These are phyloP conservation scores for Noctuana brunneofusca DNA, from an alignment of 2,888 invertebrate species.

Conservation along the genomic window DNA sequence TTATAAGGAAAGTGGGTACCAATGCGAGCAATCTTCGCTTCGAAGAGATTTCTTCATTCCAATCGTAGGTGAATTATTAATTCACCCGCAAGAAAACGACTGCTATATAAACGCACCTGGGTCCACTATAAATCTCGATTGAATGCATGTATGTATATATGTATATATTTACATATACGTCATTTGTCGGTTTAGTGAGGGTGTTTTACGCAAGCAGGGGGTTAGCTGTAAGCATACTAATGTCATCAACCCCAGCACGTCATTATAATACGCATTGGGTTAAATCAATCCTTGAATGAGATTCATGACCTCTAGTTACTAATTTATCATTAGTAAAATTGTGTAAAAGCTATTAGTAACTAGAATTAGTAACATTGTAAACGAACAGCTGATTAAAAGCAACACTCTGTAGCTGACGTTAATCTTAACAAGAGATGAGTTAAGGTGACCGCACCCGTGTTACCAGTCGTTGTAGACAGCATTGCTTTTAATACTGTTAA, in stretches of 20 bases:
- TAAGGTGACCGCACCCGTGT: too few species aligned
- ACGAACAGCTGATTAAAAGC: too few species aligned
- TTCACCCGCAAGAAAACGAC: not conserved
- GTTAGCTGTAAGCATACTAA: conserved; percentile 1
- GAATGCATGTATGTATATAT: conserved; percentile 12
- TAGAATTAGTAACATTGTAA: too few species aligned
- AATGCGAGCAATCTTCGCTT: not conserved
- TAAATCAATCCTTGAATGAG: not conserved
- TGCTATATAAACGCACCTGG: conserved; percentile 18
- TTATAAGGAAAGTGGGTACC: conserved; percentile 11
- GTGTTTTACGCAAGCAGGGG: conserved; percentile 14
- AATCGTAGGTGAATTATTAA: conserved; percentile 29
- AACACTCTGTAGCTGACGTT: too few species aligned
- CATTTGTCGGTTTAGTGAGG: conserved; percentile 6
- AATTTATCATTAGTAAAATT: too few species aligned
- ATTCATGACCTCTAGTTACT: not conserved
- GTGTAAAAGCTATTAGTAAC: too few species aligned
- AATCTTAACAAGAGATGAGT: too few species aligned
- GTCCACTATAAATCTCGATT: conserved; percentile 25
- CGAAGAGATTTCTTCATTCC: conserved; percentile 4
- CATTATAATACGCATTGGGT: not conserved
- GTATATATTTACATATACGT: not conserved
- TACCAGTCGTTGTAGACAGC: too few species aligned
- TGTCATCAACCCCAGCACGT: conserved; percentile 1
- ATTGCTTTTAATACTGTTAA: too few species aligned